A percentile compares a stretch with the other conserved stretches of the same genome.
Evolutionary conservation across 2,113 vertebrate genomes (phyloP).

Genomic region (Melanotaenia duboulayi): DNA sequence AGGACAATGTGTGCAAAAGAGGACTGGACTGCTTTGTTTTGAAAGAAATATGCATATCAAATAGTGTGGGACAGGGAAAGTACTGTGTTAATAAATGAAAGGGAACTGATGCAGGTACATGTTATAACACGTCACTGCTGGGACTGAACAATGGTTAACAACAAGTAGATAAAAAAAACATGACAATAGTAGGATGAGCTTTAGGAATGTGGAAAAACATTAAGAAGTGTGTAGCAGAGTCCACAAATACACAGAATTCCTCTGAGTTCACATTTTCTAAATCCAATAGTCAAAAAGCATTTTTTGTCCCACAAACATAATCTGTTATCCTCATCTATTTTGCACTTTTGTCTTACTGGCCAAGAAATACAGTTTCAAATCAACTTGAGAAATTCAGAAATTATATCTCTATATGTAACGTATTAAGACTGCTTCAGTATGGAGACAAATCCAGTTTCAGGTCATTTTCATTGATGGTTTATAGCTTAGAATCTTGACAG

Average conservation of each 20-base stretch:
- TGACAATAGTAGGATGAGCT: conserved; percentile 19
- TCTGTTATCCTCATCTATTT: not conserved
- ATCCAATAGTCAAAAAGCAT: conserved; percentile 6
- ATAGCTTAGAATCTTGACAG: not conserved
- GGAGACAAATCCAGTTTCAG: not conserved
- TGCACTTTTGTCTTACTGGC: too few relatives aligned
- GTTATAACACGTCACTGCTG: conserved; percentile 42
- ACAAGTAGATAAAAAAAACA: conserved; percentile 34
- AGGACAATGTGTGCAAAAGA: conserved; percentile 6
- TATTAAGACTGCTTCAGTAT: too few relatives aligned
- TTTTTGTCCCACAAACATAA: conserved; percentile 6
- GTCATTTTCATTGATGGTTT: conserved; percentile 9
- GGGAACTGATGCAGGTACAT: conserved; percentile 25
- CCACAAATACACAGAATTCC: conserved; percentile 1
- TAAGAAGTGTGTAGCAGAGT: conserved; percentile 20
- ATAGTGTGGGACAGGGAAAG: conserved; percentile 32
- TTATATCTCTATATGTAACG: too few relatives aligned
- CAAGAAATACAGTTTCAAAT: not conserved
- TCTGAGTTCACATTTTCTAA: conserved; percentile 1
- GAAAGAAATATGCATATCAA: conserved; percentile 46
- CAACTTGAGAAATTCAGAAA: not conserved
- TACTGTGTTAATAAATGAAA: conserved; percentile 40
- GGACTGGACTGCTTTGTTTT: not conserved
- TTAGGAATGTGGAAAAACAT: conserved; percentile 56
- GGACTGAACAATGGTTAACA: conserved; percentile 41